A percentile compares a stretch with the other conserved stretches of the same genome.
Conservation (phyloP, 2,797 vertebrate genomes). For the Iguana delicatissima region DNA sequence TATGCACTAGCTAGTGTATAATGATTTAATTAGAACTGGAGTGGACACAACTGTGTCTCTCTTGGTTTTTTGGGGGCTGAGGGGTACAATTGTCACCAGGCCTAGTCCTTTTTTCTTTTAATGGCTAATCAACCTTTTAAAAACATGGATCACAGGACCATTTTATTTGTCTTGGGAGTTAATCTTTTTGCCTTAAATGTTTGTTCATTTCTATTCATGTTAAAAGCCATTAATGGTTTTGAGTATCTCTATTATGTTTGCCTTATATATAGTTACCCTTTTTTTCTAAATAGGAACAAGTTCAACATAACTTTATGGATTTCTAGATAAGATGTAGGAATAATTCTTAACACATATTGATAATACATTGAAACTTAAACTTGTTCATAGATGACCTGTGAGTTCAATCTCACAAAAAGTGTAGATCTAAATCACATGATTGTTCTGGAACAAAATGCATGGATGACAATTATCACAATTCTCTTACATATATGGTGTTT, state of each 20-base stretch:
- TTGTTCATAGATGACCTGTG: neutral
- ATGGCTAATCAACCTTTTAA: neutral
- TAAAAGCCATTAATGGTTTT: neutral
- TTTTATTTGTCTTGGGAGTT: neutral
- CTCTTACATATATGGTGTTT: too few relatives aligned
- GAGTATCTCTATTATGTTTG: neutral
- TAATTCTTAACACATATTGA: neutral
- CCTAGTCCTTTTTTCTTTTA: too few relatives aligned
- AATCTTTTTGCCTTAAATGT: neutral
- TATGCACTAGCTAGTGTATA: neutral
- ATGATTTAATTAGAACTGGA: slow-evolving; percentile 34
- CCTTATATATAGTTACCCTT: neutral
- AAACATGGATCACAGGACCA: neutral
- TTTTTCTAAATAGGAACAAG: neutral
- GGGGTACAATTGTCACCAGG: too few relatives aligned
- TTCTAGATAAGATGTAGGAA: neutral
- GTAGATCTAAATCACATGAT: neutral
- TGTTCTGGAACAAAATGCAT: neutral
- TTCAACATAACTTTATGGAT: neutral
- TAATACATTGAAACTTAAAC: neutral
- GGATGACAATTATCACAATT: neutral
- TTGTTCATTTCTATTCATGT: neutral
- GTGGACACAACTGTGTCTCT: too few relatives aligned
- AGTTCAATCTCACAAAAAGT: neutral
- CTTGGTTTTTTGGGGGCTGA: too few relatives aligned